Evolutionary conservation across 2,797 vertebrate genomes (phyloP).

Genomic region (Gallinago stenura): DNA sequence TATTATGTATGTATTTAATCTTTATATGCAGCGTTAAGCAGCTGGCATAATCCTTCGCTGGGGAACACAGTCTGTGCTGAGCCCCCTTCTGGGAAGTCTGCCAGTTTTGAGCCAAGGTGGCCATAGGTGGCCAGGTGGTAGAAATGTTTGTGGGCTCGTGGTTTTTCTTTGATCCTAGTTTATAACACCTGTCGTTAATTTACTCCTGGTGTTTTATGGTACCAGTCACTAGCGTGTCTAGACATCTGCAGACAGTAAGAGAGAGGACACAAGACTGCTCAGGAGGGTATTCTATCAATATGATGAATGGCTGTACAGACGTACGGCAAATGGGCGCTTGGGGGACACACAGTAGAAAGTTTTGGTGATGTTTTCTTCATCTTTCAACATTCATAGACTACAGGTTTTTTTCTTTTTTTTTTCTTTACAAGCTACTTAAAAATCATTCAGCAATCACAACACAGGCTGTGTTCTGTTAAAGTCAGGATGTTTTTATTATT

Average conservation of each 20-base stretch:
- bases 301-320: not conserved
- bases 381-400: not conserved
- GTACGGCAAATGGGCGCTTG: not conserved
- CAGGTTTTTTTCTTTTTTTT: not conserved
- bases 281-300: not conserved
- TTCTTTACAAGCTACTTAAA: not conserved
- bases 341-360: not conserved
- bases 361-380: not conserved
- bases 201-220: not conserved
- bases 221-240: not conserved
- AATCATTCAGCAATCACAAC: not conserved
- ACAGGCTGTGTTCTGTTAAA: not conserved
- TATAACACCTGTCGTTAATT: not conserved
- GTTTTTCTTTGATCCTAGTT: not conserved
- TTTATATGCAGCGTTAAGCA: not conserved
- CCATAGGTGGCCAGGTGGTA: not conserved
- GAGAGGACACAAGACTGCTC: not conserved
- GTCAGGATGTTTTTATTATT: not conserved
- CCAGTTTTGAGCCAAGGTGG: not conserved
- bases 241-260: not conserved
- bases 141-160: fast-evolving
- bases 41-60: not conserved
- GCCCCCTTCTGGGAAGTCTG: not conserved
- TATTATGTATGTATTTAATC: not conserved
- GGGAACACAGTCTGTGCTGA: not conserved